These are phyloP conservation scores for Caranx ignobilis DNA, from an alignment of 2,113 vertebrate genomes.

Conservation along the genomic window DNA sequence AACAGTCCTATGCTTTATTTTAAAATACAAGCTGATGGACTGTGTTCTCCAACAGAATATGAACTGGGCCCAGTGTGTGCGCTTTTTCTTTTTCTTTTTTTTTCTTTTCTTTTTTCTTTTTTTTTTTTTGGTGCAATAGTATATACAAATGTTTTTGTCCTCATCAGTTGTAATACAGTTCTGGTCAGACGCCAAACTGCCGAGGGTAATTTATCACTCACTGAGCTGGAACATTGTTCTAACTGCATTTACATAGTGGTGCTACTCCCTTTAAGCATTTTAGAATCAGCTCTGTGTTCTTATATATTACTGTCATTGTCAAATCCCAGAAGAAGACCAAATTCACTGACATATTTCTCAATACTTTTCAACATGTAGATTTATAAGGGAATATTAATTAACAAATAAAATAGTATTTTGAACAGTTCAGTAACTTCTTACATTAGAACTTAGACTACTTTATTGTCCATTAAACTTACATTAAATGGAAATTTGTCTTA, in stretches of 20 bases:
- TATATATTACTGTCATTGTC: neutral
- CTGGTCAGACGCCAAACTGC: neutral
- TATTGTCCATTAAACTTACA: too few species aligned
- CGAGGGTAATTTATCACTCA: neutral
- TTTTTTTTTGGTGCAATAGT: neutral
- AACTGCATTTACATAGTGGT: neutral
- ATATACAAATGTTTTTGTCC: neutral
- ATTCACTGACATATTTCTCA: neutral
- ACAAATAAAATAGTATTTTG: too few species aligned
- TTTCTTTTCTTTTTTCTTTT: neutral
- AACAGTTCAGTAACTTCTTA: too few species aligned
- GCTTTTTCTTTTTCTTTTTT: neutral
- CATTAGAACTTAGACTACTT: too few species aligned
- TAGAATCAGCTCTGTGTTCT: neutral
- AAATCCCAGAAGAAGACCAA: neutral
- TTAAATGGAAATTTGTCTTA: too few species aligned
- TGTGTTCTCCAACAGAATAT: constrained; percentile 8
- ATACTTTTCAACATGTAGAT: too few species aligned
- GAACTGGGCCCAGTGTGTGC: neutral
- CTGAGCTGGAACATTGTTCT: neutral
- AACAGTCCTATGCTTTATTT: neutral
- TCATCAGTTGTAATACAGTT: neutral
- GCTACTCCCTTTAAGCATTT: neutral
- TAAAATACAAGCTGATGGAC: neutral
- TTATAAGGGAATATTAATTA: too few species aligned